Evolutionary conservation across 2,888 invertebrate genomes (phyloP), one percentile per base, ranked within the genome.

Genomic region (Drosophila paramelanica): DNA sequence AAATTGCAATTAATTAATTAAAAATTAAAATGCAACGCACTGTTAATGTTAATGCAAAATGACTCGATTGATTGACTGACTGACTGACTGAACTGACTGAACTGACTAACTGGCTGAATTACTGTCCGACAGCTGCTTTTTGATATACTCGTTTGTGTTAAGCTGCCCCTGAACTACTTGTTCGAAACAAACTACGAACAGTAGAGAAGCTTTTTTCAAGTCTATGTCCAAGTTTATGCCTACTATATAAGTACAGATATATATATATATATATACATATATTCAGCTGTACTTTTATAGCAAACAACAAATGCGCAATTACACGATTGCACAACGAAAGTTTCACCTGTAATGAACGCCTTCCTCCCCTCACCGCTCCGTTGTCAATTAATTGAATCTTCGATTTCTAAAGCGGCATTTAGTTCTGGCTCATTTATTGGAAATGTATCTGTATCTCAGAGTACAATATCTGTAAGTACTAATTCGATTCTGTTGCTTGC

Each of bases 1-100:
- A 67, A 72, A 81, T 84, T 84, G 81, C 78, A 87, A 81, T 81
- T 87, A 87, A 84, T 87, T 77, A 87, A 81, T 81, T 84, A 74
- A 65, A 81, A 87, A 84, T 78, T 67, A 57, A 78, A 81, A 72
- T 72, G 66, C 71, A 76, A 51, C 45, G 31, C 66, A 20, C 47
- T 31, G 52, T 53, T 38, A 47, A 47, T 59, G 39, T 56, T 66
- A 72, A 71, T 56, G 59, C 72, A 50, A 51, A 76, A 65, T 70
- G 71, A 60, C 59, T 25, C 60, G 71, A 57, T 52, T 25, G 41
- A 8, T 11, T 10, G 45, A 45, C 20, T 53, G 70, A 69, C 5
- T 46, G 60, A 66, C 39, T 45, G 36, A 53, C 17, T 42, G 62
- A 47, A 61, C 42, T 60, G 41, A 41, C 49, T 56, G 55, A 36